Base-by-base conservation (phyloP, 1,140 invertebrate species). In the Amyelois transitella region DNA sequence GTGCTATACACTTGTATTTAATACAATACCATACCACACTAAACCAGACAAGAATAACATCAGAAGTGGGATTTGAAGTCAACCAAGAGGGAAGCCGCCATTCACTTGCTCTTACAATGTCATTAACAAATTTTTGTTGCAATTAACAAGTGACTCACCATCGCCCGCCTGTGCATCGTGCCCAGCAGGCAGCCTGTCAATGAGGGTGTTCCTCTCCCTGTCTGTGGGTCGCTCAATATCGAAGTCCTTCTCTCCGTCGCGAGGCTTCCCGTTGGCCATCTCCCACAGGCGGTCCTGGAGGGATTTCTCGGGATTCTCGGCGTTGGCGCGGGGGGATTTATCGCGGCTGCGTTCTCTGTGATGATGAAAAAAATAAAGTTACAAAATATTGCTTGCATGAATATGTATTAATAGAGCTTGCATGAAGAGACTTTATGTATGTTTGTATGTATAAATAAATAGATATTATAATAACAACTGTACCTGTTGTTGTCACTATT, bases 241-340 rank as follows among this genome's bases (percentile, higher is more conserved):
- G 10, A 48, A 25, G 10, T 57, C 53, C 25, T 62, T 55, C 8
- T 63, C 57, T 28, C 5, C 51, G n/a, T 54, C 6, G 25, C 61
- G 4, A 10, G 72, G 72, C 43, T 84, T 84, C 0, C 87, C 87
- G 63, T 89, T 89, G 17, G 88, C 88, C 88, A 89, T 89, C 72
- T 89, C 88, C 86, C 86, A 89, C 47, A 89, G 65, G 0, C 88
- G 66, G 53, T 88, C 88, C 38, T 89, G 88, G 0, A 89, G 67
- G 14, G 73, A 75, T 59, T 86, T 86, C 54, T 80, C 77, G 0
- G 32, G 18, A 3, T 64, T 55, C 7, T 55, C 63, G 19, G 21
- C 45, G 49, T 22, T 54, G 28, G 49, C 12, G 8, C 75, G 75
- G 0, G 85, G 84, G 0, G 88, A 88, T 47, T 81, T 82, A 17